Conservation (phyloP, 2,797 vertebrate genomes). For the Nyctalus aviator region DNA sequence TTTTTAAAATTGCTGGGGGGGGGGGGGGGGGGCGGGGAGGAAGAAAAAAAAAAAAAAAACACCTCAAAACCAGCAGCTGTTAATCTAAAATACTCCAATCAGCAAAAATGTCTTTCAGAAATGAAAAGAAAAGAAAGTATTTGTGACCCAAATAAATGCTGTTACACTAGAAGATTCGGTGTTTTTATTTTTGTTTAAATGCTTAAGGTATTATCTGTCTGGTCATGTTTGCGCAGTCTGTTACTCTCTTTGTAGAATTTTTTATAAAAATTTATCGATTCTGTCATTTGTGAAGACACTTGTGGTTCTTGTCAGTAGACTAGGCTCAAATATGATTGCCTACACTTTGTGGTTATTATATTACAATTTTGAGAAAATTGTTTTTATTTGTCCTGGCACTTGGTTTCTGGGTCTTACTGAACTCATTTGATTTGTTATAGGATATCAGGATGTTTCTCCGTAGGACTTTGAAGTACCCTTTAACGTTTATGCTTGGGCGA, state of each 20-base stretch:
- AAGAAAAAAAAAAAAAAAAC: fast-evolving
- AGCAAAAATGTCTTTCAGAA: constrained; percentile 30
- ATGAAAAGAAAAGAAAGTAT: background rate
- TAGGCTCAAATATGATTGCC: background rate
- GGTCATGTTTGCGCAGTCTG: background rate
- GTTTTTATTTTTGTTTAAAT: constrained; percentile 2
- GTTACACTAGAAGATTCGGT: background rate
- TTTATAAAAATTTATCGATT: background rate
- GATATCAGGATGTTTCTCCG: background rate
- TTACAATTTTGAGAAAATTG: background rate
- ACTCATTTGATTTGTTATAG: background rate
- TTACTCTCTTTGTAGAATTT: background rate
- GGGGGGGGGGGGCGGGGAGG: too few relatives aligned
- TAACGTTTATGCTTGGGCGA: background rate
- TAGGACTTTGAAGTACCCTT: background rate
- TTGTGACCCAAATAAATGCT: background rate
- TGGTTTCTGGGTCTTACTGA: constrained; percentile 36
- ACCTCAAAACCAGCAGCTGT: background rate
- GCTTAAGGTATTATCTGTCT: constrained; percentile 19
- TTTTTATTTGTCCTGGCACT: background rate
- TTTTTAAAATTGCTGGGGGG: background rate
- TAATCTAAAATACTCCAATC: background rate
- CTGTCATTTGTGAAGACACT: background rate
- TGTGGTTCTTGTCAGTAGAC: background rate
- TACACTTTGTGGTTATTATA: background rate